Evolutionary conservation across 2,797 vertebrate genomes (phyloP).

Genomic region (Hozukius guyotensis): DNA sequence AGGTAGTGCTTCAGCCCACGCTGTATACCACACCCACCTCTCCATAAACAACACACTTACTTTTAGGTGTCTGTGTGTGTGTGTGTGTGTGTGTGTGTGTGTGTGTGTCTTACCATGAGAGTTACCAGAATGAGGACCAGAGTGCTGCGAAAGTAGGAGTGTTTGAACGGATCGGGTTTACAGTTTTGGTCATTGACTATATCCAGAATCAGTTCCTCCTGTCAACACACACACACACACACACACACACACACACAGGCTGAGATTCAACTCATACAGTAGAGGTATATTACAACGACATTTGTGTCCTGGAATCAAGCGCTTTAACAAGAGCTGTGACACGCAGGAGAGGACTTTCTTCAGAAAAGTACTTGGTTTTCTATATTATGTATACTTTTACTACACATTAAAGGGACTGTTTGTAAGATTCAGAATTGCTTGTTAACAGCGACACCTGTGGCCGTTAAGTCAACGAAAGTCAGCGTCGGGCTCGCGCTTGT

Average conservation of each 20-base stretch:
- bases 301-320: neutral
- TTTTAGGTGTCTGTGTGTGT: neutral
- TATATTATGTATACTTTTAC: too few species aligned
- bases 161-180: slow-evolving; percentile 64
- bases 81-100: neutral
- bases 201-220: slow-evolving; percentile 91
- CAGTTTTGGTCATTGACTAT: slow-evolving; percentile 83
- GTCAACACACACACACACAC: slow-evolving; percentile 10
- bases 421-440: too few species aligned
- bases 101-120: slow-evolving; percentile 81
- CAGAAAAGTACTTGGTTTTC: neutral
- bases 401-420: too few species aligned
- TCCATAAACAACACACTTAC: too few species aligned
- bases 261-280: neutral
- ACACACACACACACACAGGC: slow-evolving; percentile 18
- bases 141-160: slow-evolving; percentile 86
- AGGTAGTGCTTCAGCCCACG: neutral
- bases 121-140: slow-evolving; percentile 85
- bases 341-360: neutral
- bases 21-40: neutral
- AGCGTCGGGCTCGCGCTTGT: too few species aligned
- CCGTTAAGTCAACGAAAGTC: too few species aligned
- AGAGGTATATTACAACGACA: neutral
- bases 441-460: too few species aligned
- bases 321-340: neutral